Conservation (phyloP, 2,113 vertebrate species). For the Microcebus jonahi region DNA sequence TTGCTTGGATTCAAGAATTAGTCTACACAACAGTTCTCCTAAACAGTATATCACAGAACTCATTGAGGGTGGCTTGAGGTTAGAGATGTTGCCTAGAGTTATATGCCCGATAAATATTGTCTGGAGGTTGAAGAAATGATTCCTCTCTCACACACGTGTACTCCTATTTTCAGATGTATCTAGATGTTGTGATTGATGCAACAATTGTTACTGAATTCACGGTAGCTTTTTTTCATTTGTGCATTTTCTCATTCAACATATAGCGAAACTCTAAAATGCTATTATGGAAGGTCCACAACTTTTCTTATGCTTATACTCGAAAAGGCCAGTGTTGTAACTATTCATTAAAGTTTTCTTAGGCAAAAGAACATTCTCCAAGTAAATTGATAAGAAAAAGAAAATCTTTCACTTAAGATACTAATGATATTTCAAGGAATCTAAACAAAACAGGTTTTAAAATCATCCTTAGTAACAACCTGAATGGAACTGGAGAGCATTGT, state of each 20-base stretch:
- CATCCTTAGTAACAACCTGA: not conserved
- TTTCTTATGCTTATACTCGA: not conserved
- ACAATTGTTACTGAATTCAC: not conserved
- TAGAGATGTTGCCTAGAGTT: not conserved
- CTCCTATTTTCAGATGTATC: conserved; percentile 13
- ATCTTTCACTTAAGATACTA: not conserved
- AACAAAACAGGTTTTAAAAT: not conserved
- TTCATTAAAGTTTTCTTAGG: not conserved
- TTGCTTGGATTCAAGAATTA: not conserved
- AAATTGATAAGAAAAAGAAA: not conserved
- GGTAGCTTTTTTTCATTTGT: not conserved
- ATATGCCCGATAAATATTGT: not conserved
- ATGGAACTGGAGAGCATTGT: too few species aligned
- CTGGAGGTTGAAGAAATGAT: not conserved
- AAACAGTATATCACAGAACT: not conserved
- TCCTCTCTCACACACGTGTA: not conserved
- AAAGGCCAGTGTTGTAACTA: not conserved
- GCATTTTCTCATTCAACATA: conserved; percentile 22
- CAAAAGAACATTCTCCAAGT: conserved; percentile 10
- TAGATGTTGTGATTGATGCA: not conserved
- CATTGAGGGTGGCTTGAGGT: not conserved
- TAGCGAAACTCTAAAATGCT: not conserved
- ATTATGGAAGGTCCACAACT: not conserved
- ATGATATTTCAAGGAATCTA: not conserved
- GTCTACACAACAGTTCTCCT: not conserved